Base-by-base conservation (phyloP, 2,797 vertebrate species). In the Neoniphon sammara region DNA sequence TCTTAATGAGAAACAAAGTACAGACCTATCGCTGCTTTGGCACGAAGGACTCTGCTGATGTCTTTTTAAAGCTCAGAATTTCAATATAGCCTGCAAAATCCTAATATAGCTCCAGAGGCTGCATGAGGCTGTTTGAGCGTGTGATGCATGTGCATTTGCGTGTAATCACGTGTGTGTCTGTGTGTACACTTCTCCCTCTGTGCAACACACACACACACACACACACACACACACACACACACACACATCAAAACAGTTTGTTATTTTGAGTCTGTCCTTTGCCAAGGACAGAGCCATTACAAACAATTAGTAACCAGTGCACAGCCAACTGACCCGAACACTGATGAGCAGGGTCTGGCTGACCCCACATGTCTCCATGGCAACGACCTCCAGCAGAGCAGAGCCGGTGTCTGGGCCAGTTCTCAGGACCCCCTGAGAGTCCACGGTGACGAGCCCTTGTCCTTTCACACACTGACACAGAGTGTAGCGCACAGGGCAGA, bases 321-420 rank as follows among this genome's bases (percentile, higher is more conserved):
- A 80, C 85, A 84, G 71, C 87, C 79, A 81, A 83, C 77, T 85
- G 70, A 95, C 92, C 93, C 88, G 88, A 58, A 93, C 88, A 30
- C 82, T 91, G 44, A 91, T 90, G 76, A 95, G 76, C 59, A 91
- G 65, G 7, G 90, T 94, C 87, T 94, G 91, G 74, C 90, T 94
- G 82, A 94, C 88, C 82, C 92, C 91, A 34, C 79, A 86, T 50
- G 73, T 90, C 59, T 94, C 94, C 82, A 91, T 25, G 49, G 92
- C 84, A 57, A 93, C 88, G 67, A 94, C 92, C 86, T 95, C 92
- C 64, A 94, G 70, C 49, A 93, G 90, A 7, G 91, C 91, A 21
- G 85, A 81, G 21, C 92, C 93, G 1, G 91, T 91, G 56, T 92
- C 70, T 21, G 91, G 79, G 7, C 92, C 93, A 0, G 93, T 91